Base-by-base conservation (phyloP, 2,797 vertebrate species). In the Enteromius anoplus region DNA sequence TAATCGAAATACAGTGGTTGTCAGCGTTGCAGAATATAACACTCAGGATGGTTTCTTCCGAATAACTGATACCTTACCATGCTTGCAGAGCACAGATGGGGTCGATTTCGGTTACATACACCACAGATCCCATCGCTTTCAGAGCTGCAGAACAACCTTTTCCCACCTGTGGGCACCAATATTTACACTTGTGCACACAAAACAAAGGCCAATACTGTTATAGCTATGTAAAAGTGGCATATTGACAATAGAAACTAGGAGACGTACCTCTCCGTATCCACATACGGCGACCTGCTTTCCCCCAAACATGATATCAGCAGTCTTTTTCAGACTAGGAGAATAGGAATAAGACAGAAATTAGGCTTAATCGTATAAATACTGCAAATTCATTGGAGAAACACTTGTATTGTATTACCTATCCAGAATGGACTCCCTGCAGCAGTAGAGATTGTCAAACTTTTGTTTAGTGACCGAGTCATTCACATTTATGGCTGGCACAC, bases 261-360 rank as follows among this genome's bases (percentile, higher is more conserved):
- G 2, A 45, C 34, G 2, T 76, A 98, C 98, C 96, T 99, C 98
- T 89, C 98, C 98, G 1, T 99, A 99, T 88, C 97, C 98, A 90
- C 98, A 99, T 77, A 99, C 96, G 80, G 97, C 97, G 37, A 99
- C 97, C 86, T 98, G 98, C 89, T 98, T 99, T 66, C 98, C 98
- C 81, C 97, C 97, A 51, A 99, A 98, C 96, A 97, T 98, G 91
- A 99, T 97, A 81, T 98, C 97, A 2, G 97, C 98, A 23, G 97
- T 99, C 87, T 96, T 96, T 92, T 99, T 99, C 53, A 99, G 93
- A 65, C 98, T 99, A 60, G 45, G 23, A 76, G 37, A 78, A 34
- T 9, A 58, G 15, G 7, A 84, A 6, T 3, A 26, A 64, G 40
- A 85, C 26, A 71, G 15, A 58, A 81, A 37, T 42, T 68, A 29